Conservation (phyloP, 2,888 invertebrate species). For the Heliconius erato region DNA sequence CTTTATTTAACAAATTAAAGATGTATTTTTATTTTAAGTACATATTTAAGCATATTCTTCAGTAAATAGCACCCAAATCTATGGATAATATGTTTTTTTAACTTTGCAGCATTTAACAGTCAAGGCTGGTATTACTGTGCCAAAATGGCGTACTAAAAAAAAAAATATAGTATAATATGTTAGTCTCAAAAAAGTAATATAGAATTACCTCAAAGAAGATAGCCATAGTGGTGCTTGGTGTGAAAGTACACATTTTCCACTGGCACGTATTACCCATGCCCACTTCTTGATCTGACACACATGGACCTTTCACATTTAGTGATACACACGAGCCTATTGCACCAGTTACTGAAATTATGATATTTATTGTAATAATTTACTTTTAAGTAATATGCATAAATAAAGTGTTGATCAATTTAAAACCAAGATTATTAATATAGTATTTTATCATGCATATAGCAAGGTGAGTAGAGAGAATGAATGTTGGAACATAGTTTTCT, state of each 20-base stretch:
- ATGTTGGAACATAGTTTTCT: not conserved
- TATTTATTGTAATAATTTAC: constrained; percentile 3
- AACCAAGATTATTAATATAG: not conserved
- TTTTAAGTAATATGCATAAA: not conserved
- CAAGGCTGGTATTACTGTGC: not conserved
- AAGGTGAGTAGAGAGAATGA: too few relatives aligned
- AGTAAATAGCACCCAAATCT: not conserved
- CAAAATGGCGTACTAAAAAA: not conserved
- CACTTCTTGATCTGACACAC: constrained; percentile 98
- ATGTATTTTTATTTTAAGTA: too few relatives aligned
- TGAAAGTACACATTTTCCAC: constrained; percentile 99
- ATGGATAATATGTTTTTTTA: not conserved
- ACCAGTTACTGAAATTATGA: constrained; percentile 89
- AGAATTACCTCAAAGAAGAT: constrained; percentile 94
- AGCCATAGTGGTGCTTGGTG: constrained; percentile 96
- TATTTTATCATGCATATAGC: not conserved
- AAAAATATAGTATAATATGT: not conserved
- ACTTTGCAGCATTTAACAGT: not conserved
- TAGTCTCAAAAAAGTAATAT: not conserved
- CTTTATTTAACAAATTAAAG: too few relatives aligned
- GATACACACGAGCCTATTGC: constrained; percentile 99
- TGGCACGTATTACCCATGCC: constrained; percentile 99
- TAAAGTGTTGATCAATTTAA: too few relatives aligned
- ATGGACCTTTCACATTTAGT: constrained; percentile 94
- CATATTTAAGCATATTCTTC: too few relatives aligned